Base-by-base conservation (phyloP, 2,797 vertebrate species). In the Thamnophis elegans region DNA sequence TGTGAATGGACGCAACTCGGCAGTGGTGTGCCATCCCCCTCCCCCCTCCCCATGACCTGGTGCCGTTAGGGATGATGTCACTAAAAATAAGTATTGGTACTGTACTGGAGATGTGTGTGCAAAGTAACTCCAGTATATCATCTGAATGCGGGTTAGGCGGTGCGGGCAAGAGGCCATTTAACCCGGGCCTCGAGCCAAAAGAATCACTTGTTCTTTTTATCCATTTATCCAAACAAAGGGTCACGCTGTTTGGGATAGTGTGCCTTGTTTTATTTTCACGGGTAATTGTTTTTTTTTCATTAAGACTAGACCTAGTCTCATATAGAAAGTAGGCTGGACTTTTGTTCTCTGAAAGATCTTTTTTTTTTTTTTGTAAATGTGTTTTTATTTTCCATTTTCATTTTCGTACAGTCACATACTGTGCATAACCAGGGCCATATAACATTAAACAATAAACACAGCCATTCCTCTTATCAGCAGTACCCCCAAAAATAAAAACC, bases 111-210 rank as follows among this genome's bases (percentile, higher is more conserved):
- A 42, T 25, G 36, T 11, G 73, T 78, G 36, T 25, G 36, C 20
- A 78, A 78, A 42, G 32, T 78, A 22, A 42, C 32, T 10, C 18
- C 18, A 78, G 32, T 42, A 78, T 11, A 22, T 78, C 68, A 78
- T 47, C 18, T 78, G 36, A 78, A 42, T 42, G 73, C 4, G 3
- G 0, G 8, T 0, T 8, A 18, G 18, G 18, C 5, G 0, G 6
- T 25, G 6, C 0, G 20, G 9, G 36, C 14, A 22, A 10, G 36
- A 82, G 73, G 36, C 20, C 18, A 47, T 42, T 82, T 82, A 36
- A 9, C 36, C 20, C 10, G 10, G 36, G 36, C 20, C 0, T 25
- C 73, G 4, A 47, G 36, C 36, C 36, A 47, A 42, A 78, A 82
- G 20, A 82, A 22, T 22, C 20, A 82, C 36, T 47, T 82, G 4